Conservation (phyloP, 2,113 vertebrate species). For the Pseudolaguvia tuberculata region DNA sequence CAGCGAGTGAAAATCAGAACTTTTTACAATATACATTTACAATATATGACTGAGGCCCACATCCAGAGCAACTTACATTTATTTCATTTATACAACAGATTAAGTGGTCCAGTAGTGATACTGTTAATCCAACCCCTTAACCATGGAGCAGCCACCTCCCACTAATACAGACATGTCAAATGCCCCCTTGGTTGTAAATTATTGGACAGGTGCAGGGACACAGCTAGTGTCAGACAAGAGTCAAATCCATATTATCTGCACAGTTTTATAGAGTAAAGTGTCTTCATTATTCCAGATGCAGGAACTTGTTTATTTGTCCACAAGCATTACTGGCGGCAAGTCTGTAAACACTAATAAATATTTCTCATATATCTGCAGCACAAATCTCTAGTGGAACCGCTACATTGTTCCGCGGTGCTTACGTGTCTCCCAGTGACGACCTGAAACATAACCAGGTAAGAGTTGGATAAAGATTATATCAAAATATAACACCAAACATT, state of each 20-base stretch:
- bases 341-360: too few species aligned
- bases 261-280: not conserved
- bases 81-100: too few species aligned
- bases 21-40: too few species aligned
- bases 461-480: too few species aligned
- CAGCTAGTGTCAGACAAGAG: not conserved
- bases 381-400: conserved; percentile 86
- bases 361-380: conserved; percentile 63
- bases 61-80: too few species aligned
- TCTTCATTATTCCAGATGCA: not conserved
- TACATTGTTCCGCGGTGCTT: conserved; percentile 91
- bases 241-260: not conserved
- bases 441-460: conserved; percentile 95
- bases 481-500: not conserved
- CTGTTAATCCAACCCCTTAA: too few species aligned
- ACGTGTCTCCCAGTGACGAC: conserved; percentile 90
- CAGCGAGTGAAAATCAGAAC: too few species aligned
- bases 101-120: too few species aligned
- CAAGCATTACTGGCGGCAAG: not conserved
- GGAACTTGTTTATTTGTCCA: not conserved
- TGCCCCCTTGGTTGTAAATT: not conserved
- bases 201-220: not conserved
- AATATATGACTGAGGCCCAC: too few species aligned
- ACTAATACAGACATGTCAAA: not conserved
- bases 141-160: too few species aligned